Base-by-base conservation (phyloP, 2,888 invertebrate genomes). In the Pollenia angustigena region DNA sequence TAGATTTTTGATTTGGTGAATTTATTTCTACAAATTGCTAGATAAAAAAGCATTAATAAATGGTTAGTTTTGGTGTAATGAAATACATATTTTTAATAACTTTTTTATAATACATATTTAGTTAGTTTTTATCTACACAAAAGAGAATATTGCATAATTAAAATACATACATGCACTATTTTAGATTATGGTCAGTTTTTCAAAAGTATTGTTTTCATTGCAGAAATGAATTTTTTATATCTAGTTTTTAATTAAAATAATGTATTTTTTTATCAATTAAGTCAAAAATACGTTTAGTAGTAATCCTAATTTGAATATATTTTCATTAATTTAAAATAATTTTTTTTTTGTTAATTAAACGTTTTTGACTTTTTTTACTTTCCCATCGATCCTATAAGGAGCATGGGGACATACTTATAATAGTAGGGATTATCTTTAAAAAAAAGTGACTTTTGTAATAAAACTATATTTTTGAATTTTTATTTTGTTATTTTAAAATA, bases 21-120 rank as follows among this genome's bases (percentile, higher is more conserved):
- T 71, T 12, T 52, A 54, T 69, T 64, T 62, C 14, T 32, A 72
- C 42, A 44, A 46, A 11, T 58, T 75, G 58, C 58, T 81, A 18
- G 48, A 18, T 23, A 10, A 54, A 72, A 58, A n/a, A 14, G 10
- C 14, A 75, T 78, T 84, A 84, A 71, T 52, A 46, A 69, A 78
- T 68, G 66, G 9, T 72, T 74, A 80, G 79, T 75, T 82, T 79
- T 44, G 54, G 46, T 66, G 42, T 66, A 62, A 62, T 60, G 40
- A 60, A 7, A 48, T 60, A 58, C 8, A 12, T 10, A n/a, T 14
- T 68, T 58, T 60, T 60, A 40, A 48, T 69, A 58, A 16, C n/a
- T 60, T 23, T 52, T 56, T 75, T 60, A 54, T 62, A 54, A 14
- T 40, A n/a, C n/a, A n/a, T n/a, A 42, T 11, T 6, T 46, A 46